phyloP scores from a whole-genome alignment of 1,140 invertebrate genomes.

The Nilaparvata lugens region DNA sequence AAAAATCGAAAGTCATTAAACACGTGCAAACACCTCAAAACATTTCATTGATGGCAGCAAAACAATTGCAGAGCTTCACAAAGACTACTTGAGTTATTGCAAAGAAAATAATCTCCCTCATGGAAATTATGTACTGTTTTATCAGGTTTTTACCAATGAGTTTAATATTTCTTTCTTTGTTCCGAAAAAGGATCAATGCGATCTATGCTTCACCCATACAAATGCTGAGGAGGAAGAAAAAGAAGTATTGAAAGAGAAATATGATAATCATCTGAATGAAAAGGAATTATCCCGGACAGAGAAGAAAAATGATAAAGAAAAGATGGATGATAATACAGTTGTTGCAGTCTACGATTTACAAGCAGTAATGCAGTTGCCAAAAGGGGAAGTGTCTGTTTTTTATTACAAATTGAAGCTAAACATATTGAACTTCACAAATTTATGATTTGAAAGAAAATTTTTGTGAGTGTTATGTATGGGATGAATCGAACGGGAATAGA shows the following conservation, averaged over 20 bases:
- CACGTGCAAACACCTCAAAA: neutral
- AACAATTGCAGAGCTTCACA: neutral
- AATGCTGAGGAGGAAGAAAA: neutral
- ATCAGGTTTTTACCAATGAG: constrained; percentile 11
- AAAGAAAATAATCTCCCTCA: neutral
- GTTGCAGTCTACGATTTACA: constrained; percentile 11
- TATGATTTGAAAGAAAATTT: constrained; percentile 17
- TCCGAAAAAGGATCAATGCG: constrained; percentile 25
- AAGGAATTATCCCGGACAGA: constrained; percentile 5
- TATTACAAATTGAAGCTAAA: constrained; percentile 29
- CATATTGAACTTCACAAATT: constrained; percentile 25
- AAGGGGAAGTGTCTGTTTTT: constrained; percentile 19
- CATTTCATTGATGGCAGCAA: constrained; percentile 7
- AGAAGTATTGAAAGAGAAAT: constrained; percentile 1
- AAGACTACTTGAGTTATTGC: constrained; percentile 7
- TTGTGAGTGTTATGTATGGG: constrained; percentile 36
- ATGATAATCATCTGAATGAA: constrained; percentile 4
- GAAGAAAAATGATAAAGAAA: constrained; percentile 4
- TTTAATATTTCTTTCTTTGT: constrained; percentile 15
- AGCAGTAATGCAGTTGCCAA: constrained; percentile 9
- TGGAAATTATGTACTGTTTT: neutral
- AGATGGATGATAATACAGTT: neutral
- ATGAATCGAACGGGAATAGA: constrained; percentile 35
- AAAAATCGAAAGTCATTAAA: constrained; percentile 1
- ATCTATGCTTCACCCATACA: constrained; percentile 9